Conservation (phyloP, 2,888 invertebrate species). For the Cremastinae sp. region DNA sequence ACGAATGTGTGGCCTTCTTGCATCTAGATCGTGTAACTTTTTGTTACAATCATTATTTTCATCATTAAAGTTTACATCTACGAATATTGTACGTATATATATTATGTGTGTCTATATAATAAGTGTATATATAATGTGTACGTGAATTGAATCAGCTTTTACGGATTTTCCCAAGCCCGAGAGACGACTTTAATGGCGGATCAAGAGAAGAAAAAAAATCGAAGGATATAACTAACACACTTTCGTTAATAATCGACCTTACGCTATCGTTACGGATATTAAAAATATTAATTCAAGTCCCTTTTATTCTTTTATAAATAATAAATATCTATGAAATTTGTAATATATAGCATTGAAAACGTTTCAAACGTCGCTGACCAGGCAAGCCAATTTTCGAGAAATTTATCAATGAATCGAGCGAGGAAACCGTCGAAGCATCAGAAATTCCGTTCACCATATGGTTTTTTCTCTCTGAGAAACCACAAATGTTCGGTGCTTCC, state of each 20-base stretch:
- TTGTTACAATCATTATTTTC: constrained; percentile 50
- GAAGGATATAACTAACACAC: constrained; percentile 30
- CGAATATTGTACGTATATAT: no score
- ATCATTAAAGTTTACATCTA: constrained; percentile 55
- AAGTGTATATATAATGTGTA: no score
- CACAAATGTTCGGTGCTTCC: constrained; percentile 37
- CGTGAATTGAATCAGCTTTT: constrained; percentile 58
- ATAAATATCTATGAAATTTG: no score
- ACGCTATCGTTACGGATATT: constrained; percentile 36
- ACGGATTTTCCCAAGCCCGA: constrained; percentile 54
- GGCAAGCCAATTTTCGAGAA: no score
- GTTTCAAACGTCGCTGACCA: neutral
- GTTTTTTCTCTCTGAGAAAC: constrained; percentile 15
- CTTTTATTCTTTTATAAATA: neutral
- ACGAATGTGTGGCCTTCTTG: constrained; percentile 24
- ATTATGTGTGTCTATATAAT: no score
- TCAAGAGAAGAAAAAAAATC: neutral
- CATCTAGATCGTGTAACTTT: constrained; percentile 39
- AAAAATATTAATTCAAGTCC: neutral
- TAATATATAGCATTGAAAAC: neutral
- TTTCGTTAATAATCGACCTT: constrained; percentile 52
- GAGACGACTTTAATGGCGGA: constrained; percentile 19
- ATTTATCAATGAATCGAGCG: constrained; percentile 18
- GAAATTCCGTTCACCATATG: constrained; percentile 42
- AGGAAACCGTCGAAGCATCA: constrained; percentile 34